phyloP scores from a whole-genome alignment of 2,797 vertebrate genomes.

The Pitangus sulphuratus region DNA sequence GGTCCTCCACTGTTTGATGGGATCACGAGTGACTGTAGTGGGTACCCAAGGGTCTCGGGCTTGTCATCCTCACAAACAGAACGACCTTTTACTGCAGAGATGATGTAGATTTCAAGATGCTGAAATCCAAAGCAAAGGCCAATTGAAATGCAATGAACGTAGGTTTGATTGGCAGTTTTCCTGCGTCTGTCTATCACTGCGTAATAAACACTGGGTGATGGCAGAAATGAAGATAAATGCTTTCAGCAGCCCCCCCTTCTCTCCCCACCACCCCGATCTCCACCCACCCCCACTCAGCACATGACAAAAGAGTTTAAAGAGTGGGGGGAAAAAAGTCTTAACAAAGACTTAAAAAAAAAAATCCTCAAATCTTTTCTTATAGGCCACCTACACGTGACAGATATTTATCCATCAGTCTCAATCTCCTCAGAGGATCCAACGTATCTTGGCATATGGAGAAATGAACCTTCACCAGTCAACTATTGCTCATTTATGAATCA shows the following conservation, averaged over 20 bases:
- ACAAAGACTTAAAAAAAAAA: conserved; percentile 61
- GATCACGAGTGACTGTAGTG: conserved; percentile 56
- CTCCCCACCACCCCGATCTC: conserved; percentile 48
- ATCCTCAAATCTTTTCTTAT: conserved; percentile 71
- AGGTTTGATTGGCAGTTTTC: conserved; percentile 84
- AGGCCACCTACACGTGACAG: conserved; percentile 75
- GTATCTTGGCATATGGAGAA: conserved; percentile 36
- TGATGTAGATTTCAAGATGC: conserved; percentile 72
- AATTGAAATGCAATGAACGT: conserved; percentile 81
- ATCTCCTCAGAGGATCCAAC: conserved; percentile 64
- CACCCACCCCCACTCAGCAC: conserved; percentile 76
- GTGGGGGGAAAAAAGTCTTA: conserved; percentile 60
- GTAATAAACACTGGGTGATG: conserved; percentile 81
- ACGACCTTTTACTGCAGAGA: conserved; percentile 67
- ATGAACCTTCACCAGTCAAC: conserved; percentile 57
- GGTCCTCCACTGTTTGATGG: conserved; percentile 50
- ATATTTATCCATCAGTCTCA: conserved; percentile 73
- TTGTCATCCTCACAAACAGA: conserved; percentile 55
- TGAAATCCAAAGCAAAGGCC: conserved; percentile 72
- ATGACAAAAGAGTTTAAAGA: conserved; percentile 74
- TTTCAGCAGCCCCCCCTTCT: conserved; percentile 70
- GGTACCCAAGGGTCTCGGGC: conserved; percentile 59
- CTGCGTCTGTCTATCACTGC: conserved; percentile 80
- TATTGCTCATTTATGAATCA: conserved; percentile 64
- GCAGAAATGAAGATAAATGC: conserved; percentile 80